Base-by-base conservation (phyloP, 2,888 invertebrate genomes). In the Diachrysia chrysitis region DNA sequence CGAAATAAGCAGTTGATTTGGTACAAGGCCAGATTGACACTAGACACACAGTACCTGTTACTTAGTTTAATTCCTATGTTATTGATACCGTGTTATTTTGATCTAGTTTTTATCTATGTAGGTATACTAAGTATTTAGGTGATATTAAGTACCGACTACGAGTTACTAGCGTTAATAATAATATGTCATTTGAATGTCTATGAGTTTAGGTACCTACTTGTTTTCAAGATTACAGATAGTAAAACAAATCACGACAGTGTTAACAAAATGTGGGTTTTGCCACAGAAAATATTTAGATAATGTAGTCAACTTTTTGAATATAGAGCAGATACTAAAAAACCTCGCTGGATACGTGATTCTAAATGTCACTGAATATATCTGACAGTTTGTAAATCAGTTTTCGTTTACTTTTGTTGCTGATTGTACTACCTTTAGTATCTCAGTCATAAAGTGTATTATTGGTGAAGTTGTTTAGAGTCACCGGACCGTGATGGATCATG, bases 401-500 rank as follows among this genome's bases (percentile, higher is more conserved):
- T 35, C 9, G 35, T 35, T 35, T 14, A 37, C 37, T 37, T 42
- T n/a, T 42, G n/a, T 42, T 42, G n/a, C 5, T n/a, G 42, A 7
- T n/a, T 42, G 5, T 42, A 42, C 42, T n/a, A 42, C 42, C 16
- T 42, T 16, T 42, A 42, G n/a, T 42, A 42, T 42, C 42, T 53
- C 61, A 60, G 62, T 63, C 71, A 71, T 68, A 66, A 71, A 76
- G 66, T 69, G 71, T 78, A 76, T 79, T 76, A 81, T 71, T 80
- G 71, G 77, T 71, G 83, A 85, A 87, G 87, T 87, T 86, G 84
- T 84, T 81, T 79, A 81, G 76, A 85, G 83, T 81, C 84, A 79
- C 67, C 82, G 75, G 69, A 68, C 79, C 82, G 81, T 90, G 90
- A 90, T 90, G 84, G 86, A 90, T 90, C 77, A 83, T 82, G 86